Percentiles rank a stretch among this genome's conserved stretches.
These are phyloP conservation scores for Scaeva pyrastri DNA, from an alignment of 2,888 invertebrate species.

Conservation along the genomic window DNA sequence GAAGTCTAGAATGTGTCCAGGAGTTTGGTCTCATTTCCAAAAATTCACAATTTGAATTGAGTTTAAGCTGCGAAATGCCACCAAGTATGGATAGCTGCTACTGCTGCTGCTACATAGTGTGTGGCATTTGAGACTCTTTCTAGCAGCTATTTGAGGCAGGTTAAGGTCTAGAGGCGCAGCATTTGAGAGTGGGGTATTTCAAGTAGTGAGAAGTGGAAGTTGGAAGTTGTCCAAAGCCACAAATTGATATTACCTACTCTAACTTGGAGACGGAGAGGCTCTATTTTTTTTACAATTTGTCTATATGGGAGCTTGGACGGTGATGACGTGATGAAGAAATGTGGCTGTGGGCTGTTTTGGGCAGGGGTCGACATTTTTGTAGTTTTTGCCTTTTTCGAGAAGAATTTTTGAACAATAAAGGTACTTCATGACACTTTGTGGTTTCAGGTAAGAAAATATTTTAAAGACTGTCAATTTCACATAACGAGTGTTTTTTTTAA, in stretches of 20 bases:
- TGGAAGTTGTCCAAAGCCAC: slow-evolving; percentile 69
- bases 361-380: slow-evolving; percentile 22
- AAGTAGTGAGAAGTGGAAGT: slow-evolving; percentile 62
- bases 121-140: slow-evolving; percentile 40
- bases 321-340: slow-evolving; percentile 6
- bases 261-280: slow-evolving; percentile 22
- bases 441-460: too few relatives aligned
- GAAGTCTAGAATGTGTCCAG: too few relatives aligned
- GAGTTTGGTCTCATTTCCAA: slow-evolving; percentile 70
- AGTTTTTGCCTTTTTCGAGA: slow-evolving; percentile 33
- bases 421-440: not conserved
- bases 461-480: too few relatives aligned
- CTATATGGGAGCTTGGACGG: slow-evolving; percentile 7
- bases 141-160: not conserved
- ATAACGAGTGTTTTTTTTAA: too few relatives aligned
- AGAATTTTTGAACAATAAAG: slow-evolving; percentile 6
- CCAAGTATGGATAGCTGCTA: slow-evolving; percentile 54
- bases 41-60: slow-evolving; percentile 69
- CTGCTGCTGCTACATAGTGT: too few relatives aligned
- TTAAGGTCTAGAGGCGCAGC: not conserved
- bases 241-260: slow-evolving; percentile 67
- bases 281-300: slow-evolving; percentile 59
- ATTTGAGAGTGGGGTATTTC: not conserved
- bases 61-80: slow-evolving; percentile 68
- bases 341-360: slow-evolving; percentile 32